Evolutionary conservation across 2,888 invertebrate genomes (phyloP).

Genomic region (Penaeus monodon): DNA sequence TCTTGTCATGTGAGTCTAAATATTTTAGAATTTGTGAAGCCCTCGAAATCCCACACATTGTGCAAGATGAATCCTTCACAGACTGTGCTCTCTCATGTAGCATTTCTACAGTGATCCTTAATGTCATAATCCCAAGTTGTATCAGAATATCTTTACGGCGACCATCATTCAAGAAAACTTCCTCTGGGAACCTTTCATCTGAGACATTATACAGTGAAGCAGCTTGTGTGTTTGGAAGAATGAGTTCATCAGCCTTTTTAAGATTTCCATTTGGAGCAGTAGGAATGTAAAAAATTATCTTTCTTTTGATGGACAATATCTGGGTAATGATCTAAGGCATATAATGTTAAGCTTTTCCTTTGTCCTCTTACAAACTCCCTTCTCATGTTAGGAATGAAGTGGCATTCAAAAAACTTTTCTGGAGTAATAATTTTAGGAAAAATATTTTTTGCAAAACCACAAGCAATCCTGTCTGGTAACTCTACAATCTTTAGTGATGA

Average conservation of each 20-base stretch:
- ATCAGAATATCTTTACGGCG: not conserved
- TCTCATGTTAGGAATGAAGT: constrained; percentile 32
- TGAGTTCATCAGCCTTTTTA: constrained; percentile 13
- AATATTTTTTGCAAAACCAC: constrained; percentile 10
- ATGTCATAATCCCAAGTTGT: constrained; percentile 22
- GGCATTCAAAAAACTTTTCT: constrained; percentile 3
- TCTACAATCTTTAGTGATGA: not conserved
- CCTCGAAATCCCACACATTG: constrained; percentile 24
- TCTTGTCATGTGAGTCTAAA: not conserved
- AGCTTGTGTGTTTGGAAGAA: constrained; percentile 9
- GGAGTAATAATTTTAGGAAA: constrained; percentile 4
- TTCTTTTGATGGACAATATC: not conserved
- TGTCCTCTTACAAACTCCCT: not conserved
- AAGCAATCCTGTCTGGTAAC: constrained; percentile 14
- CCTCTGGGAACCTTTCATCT: constrained; percentile 42
- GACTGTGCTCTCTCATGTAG: constrained; percentile 20
- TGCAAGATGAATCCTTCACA: constrained; percentile 10
- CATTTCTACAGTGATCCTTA: constrained; percentile 13
- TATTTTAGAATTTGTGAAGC: constrained; percentile 17
- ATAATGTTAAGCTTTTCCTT: constrained; percentile 9
- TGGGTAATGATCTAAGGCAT: constrained; percentile 12
- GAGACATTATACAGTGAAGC: constrained; percentile 14
- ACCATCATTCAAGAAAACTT: not conserved
- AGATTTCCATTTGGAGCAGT: constrained; percentile 25
- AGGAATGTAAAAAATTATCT: constrained; percentile 24